Evolutionary conservation across 1,140 invertebrate species (phyloP), one percentile per base, ranked within the genome.

Genomic region (Goniozus legneri): DNA sequence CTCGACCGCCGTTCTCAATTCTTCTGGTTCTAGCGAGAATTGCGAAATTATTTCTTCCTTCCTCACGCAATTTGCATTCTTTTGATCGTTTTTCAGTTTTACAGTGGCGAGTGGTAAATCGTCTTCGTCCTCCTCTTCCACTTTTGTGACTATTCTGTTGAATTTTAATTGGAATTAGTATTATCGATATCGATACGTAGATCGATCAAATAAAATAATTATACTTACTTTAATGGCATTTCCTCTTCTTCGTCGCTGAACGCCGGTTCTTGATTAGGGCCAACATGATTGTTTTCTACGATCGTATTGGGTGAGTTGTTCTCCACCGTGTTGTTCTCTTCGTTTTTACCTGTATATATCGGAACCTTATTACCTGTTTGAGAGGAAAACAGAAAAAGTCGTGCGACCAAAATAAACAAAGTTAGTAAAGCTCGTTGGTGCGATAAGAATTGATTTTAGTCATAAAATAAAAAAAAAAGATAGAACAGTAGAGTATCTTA

Each of bases 231-330:
- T 12, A 76, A 56, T 18, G 76, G 65, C 15, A 79, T 55, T 21
- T 89, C 86, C 34, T 85, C 84, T 58, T 90, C 88, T 58, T 91
- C 88, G 60, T 91, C 89, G 48, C 88, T 91, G 64, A 91, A 91
- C 14, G 81, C 79, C 24, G 86, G 82, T 68, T 90, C 91, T 69
- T 62, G 69, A 65, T 76, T 69, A 40, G 79, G 77, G 27, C 75
- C 77, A 33, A 80, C 74, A 34, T 81, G 73, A 61, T 77, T 75
- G 48, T 79, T 76, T 53, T 71, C 78, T 19, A 62, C 50, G 0
- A 52, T 39, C 15, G 52, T 47, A 18, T 52, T 67, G 12, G 42
- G 60, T 8, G 58, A 58, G 40, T 62, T 69, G 18, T 72, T 70
- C 51, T 69, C 43, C 49, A 65, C 65, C 47, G 81, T 82, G 57